Evolutionary conservation across 23 tunicate genomes (phyloP), one percentile per base, ranked within the genome.

Genomic region (Ascidia mentula): DNA sequence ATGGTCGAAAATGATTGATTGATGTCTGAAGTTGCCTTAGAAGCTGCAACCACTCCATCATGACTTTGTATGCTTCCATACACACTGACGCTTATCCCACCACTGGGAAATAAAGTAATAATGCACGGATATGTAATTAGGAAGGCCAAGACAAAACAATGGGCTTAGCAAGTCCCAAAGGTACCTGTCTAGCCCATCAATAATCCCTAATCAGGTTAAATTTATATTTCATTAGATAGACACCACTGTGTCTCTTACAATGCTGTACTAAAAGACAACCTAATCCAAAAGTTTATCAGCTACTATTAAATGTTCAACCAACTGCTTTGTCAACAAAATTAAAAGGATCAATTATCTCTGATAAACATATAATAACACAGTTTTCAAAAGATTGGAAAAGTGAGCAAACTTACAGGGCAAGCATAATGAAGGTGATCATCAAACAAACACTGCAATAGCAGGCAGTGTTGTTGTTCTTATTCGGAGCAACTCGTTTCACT

Each of bases 361-460:
- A n/a, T n/a, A n/a, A n/a, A n/a, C n/a, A n/a, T n/a, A n/a, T n/a
- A n/a, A n/a, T n/a, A n/a, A n/a, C n/a, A n/a, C n/a, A n/a, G n/a
- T n/a, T n/a, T n/a, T n/a, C n/a, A n/a, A n/a, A n/a, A n/a, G n/a
- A n/a, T n/a, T n/a, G n/a, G n/a, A n/a, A n/a, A n/a, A n/a, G n/a
- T n/a, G n/a, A 53, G 22, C 13, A 32, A 15, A 39, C 88, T 84
- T 61, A 84, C 94, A 89, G 40, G 28, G 86, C 81, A 18, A 89
- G 34, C 88, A 83, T 83, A n/a, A 89, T 38, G 61, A 89, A 89
- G 5, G 79, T 61, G 40, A 78, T 45, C 78, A 89, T 72, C 36
- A 89, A 6, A 37, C 94, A 83, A 26, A 89, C 94, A 69, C 88
- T 82, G 81, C 94, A 89, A 45, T 89, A 89, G 46, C 94, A 89